Percentiles rank a stretch among this genome's conserved stretches.
phyloP scores from a whole-genome alignment of 2,113 vertebrate species.

The Hemiscyllium ocellatum region DNA sequence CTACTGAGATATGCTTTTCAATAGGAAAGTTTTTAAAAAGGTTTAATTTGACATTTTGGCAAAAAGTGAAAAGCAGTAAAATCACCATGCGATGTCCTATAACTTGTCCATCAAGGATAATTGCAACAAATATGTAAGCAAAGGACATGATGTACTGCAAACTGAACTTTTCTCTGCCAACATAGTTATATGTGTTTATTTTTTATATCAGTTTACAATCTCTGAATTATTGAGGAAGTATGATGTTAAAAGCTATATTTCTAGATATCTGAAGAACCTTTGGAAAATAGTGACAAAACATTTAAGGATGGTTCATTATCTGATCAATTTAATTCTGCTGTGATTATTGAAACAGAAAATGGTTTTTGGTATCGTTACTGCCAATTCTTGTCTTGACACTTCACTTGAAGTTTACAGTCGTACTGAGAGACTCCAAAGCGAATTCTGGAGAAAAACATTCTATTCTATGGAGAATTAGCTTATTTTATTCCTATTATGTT shows the following conservation, averaged over 20 bases:
- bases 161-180: background rate
- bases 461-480: background rate
- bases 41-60: background rate
- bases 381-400: background rate
- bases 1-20: background rate
- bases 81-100: background rate
- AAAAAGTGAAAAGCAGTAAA: background rate
- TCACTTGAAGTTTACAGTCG: background rate
- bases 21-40: background rate
- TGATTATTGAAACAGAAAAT: background rate
- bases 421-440: background rate
- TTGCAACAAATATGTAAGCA: background rate
- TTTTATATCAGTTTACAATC: background rate
- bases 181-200: background rate
- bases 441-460: background rate
- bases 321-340: background rate
- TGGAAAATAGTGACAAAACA: background rate
- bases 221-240: background rate
- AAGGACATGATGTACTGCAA: background rate
- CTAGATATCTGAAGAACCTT: background rate
- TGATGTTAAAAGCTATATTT: background rate
- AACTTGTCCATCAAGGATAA: background rate
- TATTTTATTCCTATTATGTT: background rate
- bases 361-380: background rate
- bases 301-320: background rate